Evolutionary conservation across 1,140 invertebrate species (phyloP).

Genomic region (Trichogramma pretiosum): DNA sequence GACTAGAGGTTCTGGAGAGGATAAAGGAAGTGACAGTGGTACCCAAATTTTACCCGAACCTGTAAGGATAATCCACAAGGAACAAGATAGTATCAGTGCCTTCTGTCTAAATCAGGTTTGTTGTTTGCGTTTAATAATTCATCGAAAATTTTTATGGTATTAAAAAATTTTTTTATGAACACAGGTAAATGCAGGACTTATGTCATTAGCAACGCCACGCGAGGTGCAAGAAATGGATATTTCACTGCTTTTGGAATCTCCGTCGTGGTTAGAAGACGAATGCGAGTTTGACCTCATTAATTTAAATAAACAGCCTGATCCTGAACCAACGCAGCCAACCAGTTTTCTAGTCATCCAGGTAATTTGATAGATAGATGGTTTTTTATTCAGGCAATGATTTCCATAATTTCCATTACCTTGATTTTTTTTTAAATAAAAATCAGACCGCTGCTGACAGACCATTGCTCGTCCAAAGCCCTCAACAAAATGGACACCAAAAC

Average conservation of each 20-base stretch:
- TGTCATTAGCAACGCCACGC: constrained; percentile 87
- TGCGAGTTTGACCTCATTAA: constrained; percentile 91
- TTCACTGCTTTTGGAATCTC: constrained; percentile 74
- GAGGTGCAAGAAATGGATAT: constrained; percentile 98
- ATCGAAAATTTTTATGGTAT: too few relatives aligned
- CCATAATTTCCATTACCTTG: neutral
- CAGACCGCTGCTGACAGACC: constrained; percentile 63
- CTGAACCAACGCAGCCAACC: constrained; percentile 58
- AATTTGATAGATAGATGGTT: neutral
- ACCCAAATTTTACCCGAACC: constrained; percentile 58
- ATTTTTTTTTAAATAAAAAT: too few relatives aligned
- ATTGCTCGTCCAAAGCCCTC: constrained; percentile 43
- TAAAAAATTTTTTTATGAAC: constrained; percentile 14
- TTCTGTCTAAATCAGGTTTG: constrained; percentile 89
- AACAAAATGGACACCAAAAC: constrained; percentile 54
- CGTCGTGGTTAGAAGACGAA: constrained; percentile 88
- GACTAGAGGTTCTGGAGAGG: constrained; percentile 37
- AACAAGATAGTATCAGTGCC: constrained; percentile 95
- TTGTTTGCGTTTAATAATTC: too few relatives aligned
- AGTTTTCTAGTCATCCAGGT: constrained; percentile 88
- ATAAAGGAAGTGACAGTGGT: constrained; percentile 44
- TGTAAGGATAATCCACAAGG: constrained; percentile 95
- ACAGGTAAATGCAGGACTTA: constrained; percentile 69
- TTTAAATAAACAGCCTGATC: constrained; percentile 66
- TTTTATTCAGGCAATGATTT: neutral